Evolutionary conservation across 2,113 vertebrate species (phyloP).

Genomic region (Dasyprocta punctata): DNA sequence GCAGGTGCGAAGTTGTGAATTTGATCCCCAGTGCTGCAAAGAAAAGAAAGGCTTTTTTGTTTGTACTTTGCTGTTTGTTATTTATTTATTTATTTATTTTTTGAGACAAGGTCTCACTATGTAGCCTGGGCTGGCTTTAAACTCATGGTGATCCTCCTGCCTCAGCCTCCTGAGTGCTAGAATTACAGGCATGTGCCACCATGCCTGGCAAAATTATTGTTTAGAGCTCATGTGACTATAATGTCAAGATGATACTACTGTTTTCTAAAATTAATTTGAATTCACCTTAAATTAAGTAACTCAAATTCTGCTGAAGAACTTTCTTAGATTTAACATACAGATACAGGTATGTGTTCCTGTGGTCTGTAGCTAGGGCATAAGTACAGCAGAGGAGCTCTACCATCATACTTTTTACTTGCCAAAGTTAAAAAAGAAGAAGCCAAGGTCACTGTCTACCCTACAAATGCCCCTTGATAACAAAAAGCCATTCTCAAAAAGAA

Average conservation of each 20-base stretch:
- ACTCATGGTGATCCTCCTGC: background rate
- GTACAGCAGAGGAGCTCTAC: background rate
- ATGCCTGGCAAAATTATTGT: background rate
- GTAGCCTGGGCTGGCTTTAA: background rate
- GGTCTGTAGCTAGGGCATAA: background rate
- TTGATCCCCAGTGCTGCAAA: too few relatives aligned
- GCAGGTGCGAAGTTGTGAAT: too few relatives aligned
- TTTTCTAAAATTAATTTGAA: background rate
- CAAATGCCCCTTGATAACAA: background rate
- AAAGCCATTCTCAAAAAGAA: background rate
- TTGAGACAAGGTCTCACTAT: too few relatives aligned
- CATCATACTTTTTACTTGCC: background rate
- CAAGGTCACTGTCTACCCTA: background rate
- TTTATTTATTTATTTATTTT: too few relatives aligned
- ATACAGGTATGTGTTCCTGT: background rate
- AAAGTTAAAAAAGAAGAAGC: background rate
- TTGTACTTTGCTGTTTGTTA: too few relatives aligned
- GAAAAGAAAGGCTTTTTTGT: too few relatives aligned
- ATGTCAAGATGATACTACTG: background rate
- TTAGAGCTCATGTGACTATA: background rate
- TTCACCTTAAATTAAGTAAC: background rate
- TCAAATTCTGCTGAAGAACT: background rate
- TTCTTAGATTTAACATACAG: background rate
- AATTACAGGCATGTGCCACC: too few relatives aligned
- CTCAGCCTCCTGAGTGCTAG: too few relatives aligned